Conservation (phyloP, 1,140 invertebrate species). For the Listronotus bonariensis region DNA sequence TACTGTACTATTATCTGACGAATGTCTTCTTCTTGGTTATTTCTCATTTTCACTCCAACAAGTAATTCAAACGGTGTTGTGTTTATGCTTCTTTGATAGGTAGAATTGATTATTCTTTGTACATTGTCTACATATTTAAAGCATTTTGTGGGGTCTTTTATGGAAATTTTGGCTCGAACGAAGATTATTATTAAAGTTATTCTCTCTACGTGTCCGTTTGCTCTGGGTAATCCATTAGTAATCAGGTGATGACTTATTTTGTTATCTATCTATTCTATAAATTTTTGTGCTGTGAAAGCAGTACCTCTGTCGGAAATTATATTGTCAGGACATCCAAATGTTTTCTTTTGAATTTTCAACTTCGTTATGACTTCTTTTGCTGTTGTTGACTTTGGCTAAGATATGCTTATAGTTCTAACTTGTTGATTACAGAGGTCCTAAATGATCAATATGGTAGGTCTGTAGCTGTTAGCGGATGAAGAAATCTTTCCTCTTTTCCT, state of each 20-base stretch:
- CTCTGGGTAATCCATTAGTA: slow-evolving; percentile 47
- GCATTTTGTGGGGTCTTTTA: slow-evolving; percentile 45
- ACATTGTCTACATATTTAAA: slow-evolving; percentile 45
- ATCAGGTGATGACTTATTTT: slow-evolving; percentile 43
- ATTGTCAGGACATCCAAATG: slow-evolving; percentile 51
- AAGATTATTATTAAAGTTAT: slow-evolving; percentile 46
- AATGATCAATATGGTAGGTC: slow-evolving; percentile 52
- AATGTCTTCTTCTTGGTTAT: no score
- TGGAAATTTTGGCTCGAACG: slow-evolving; percentile 43
- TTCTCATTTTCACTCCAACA: slow-evolving; percentile 44
- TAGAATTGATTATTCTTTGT: slow-evolving; percentile 49
- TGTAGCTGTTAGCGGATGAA: slow-evolving; percentile 42
- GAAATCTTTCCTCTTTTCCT: slow-evolving; percentile 54
- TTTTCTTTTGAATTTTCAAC: slow-evolving; percentile 15
- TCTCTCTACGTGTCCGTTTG: slow-evolving; percentile 51
- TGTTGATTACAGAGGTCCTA: slow-evolving; percentile 49
- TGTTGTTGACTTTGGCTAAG: slow-evolving; percentile 47
- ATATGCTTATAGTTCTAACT: slow-evolving; percentile 55
- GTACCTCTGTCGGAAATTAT: slow-evolving; percentile 51
- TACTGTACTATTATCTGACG: no score
- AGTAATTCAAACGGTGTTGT: slow-evolving; percentile 39
- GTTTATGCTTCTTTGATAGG: slow-evolving; percentile 48
- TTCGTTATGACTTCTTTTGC: slow-evolving; percentile 43
- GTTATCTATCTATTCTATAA: slow-evolving; percentile 43
- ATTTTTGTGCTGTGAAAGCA: slow-evolving; percentile 52